Evolutionary conservation across 1,140 invertebrate genomes (phyloP), one percentile per base, ranked within the genome.

Genomic region (Watersipora subatra): DNA sequence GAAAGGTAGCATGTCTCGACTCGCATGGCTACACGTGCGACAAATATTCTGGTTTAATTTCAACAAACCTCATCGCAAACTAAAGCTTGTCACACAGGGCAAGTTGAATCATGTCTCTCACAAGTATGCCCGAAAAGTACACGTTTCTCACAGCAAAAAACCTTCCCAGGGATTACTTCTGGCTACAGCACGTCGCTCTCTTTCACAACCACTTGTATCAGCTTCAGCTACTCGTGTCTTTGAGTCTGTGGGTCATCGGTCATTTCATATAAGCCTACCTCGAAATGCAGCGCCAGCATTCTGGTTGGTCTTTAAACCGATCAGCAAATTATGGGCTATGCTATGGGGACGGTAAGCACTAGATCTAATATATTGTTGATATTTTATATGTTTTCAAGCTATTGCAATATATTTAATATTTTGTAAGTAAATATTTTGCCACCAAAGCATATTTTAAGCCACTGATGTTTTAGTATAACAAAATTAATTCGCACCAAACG

Each of bases 301-400:
- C n/a, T 71, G 68, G 70, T 46, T 73, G 24, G 27, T 73, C 61
- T 15, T 71, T 27, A 73, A 71, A 65, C 73, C 73, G 19, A 12
- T 73, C 17, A 68, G 68, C 1, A 73, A 73, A 67, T 20, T 70
- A 28, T 62, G 61, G n/a, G 70, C 71, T 2, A 66, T 72, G 34
- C 22, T 73, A 24, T 66, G 65, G 2, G 73, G 73, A 28, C 71
- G 71, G 73, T 73, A 64, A 66, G 58, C 61, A 24, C 17, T 34
- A 29, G 20, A 28, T 1, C 1, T 27, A 20, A 3, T n/a, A 24
- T 34, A 19, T 25, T 20, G 57, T 25, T 59, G 17, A 34, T 22
- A 56, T 26, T 7, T 2, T 17, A 59, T 62, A n/a, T 46, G 7
- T 46, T n/a, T 22, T 25, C n/a, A 29, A 25, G 7, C 55, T 61